Conservation (phyloP, 2,797 vertebrate genomes). For the Platalea minor region DNA sequence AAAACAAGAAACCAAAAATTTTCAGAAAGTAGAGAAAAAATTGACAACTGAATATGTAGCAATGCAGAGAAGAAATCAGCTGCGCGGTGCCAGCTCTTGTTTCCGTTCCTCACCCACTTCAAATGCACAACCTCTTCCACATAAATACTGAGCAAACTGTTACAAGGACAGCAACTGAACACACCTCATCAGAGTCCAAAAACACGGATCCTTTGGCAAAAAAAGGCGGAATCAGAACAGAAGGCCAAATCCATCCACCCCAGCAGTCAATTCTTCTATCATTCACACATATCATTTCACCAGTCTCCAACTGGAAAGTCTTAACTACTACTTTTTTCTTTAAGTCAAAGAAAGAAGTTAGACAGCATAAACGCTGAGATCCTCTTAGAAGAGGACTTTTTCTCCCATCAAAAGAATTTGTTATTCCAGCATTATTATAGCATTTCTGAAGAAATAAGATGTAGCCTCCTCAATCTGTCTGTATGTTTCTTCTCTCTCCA, state of each 20-base stretch:
- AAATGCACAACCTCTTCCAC: constrained; percentile 35
- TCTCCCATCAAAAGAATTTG: not conserved
- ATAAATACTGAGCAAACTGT: constrained; percentile 9
- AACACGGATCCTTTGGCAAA: not conserved
- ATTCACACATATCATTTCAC: not conserved
- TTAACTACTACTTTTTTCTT: not conserved
- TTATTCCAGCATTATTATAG: not conserved
- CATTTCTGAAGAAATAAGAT: not conserved
- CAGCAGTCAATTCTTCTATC: not conserved
- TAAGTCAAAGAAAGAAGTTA: not conserved
- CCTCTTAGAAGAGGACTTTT: not conserved
- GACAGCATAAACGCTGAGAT: not conserved
- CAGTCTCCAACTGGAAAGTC: not conserved
- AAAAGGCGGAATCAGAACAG: not conserved
- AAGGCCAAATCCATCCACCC: not conserved
- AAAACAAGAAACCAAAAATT: constrained; percentile 3
- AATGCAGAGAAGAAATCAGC: not conserved
- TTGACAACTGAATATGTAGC: constrained; percentile 2
- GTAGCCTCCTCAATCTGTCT: not conserved
- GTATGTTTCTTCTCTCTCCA: not conserved
- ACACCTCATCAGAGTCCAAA: constrained; percentile 3
- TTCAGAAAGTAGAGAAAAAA: constrained; percentile 16
- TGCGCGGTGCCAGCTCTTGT: not conserved
- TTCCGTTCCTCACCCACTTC: not conserved
- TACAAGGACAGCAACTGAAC: constrained; percentile 11